These are phyloP conservation scores for Danio tinwini DNA, from an alignment of 2,797 vertebrate species.

Conservation along the genomic window DNA sequence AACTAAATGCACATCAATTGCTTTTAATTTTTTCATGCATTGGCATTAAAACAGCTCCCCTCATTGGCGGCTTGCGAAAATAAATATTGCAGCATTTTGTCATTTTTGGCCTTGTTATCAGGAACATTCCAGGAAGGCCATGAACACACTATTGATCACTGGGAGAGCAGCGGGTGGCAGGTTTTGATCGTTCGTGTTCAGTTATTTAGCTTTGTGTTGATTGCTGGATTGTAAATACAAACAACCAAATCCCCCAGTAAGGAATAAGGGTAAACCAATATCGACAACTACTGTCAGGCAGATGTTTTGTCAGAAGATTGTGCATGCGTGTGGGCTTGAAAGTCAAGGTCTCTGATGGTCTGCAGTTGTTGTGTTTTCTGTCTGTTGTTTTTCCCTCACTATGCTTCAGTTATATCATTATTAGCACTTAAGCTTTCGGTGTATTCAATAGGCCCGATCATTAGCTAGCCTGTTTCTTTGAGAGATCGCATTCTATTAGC, in stretches of 20 bases:
- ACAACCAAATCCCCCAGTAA: neutral
- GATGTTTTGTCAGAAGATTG: neutral
- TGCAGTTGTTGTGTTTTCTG: constrained; percentile 55
- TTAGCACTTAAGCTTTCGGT: constrained; percentile 64
- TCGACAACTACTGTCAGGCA: neutral
- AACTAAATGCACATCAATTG: neutral
- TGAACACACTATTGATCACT: neutral
- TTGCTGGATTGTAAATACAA: constrained; percentile 5
- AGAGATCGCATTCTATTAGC: constrained; percentile 70
- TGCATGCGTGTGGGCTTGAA: neutral
- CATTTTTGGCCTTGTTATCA: neutral
- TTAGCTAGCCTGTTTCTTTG: constrained; percentile 67
- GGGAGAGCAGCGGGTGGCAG: neutral
- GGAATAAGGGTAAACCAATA: constrained; percentile 3
- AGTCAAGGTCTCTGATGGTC: neutral
- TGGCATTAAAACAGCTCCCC: no score
- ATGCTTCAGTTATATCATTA: constrained; percentile 65
- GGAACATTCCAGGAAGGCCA: neutral
- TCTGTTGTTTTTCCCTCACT: constrained; percentile 56
- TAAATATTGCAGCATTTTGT: neutral
- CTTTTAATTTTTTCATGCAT: neutral
- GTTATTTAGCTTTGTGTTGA: constrained; percentile 28
- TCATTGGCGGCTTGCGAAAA: neutral
- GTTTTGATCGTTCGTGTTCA: neutral
- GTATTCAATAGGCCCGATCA: constrained; percentile 64